phyloP scores from a whole-genome alignment of 2,797 vertebrate species.

The Babyrousa celebensis region DNA sequence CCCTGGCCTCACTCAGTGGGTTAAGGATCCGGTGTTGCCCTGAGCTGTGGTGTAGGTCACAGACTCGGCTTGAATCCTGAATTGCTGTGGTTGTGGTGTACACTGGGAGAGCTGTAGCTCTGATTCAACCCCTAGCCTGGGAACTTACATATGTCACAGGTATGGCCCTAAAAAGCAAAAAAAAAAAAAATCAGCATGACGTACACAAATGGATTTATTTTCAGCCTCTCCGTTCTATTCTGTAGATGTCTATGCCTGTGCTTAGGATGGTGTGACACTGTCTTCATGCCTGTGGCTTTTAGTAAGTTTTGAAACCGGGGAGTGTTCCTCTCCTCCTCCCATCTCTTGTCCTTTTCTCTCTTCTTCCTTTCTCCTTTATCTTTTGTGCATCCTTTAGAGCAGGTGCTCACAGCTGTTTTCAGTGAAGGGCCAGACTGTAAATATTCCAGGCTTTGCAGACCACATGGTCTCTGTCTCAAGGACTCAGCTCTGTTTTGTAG shows the following conservation, averaged over 20 bases:
- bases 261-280: neutral
- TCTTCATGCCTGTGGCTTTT: neutral
- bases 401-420: neutral
- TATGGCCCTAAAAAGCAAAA: no score
- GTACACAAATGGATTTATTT: neutral
- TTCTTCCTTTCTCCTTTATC: neutral
- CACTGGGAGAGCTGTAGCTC: no score
- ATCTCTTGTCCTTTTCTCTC: neutral
- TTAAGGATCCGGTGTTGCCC: no score
- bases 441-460: neutral
- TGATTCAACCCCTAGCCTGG: no score
- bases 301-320: neutral
- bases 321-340: neutral
- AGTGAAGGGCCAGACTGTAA: neutral
- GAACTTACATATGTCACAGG: no score
- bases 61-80: no score
- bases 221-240: neutral
- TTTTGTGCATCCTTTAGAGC: neutral
- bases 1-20: no score
- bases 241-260: rapidly evolving
- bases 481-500: neutral
- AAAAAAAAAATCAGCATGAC: neutral
- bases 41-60: no score
- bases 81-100: no score
- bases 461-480: neutral